Evolutionary conservation across 1,140 invertebrate species (phyloP), one percentile per base, ranked within the genome.

Genomic region (Drusus annulatus): DNA sequence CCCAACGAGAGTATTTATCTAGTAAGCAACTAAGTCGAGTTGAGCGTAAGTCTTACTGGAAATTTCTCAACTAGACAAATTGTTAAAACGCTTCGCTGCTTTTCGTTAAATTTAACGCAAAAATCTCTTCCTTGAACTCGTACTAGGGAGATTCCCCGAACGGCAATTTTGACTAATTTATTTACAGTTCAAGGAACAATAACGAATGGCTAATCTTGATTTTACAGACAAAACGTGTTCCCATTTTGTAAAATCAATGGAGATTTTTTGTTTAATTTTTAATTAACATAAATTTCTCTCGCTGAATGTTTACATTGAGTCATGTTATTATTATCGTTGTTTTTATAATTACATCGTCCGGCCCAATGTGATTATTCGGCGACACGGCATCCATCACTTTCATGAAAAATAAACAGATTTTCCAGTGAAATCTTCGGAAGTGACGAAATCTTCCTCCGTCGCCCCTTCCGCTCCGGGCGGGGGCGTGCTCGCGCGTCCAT

Each of bases 381-480:
- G 81, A 82, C 81, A 82, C 54, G 78, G 75, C 78, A 82, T 82
- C 81, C 81, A 82, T 82, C 81, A 82, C 65, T 82, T 81, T 74
- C 51, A 21, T 50, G 50, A 52, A 82, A 82, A 82, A 82, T 82
- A 82, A 82, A 82, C 81, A 82, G 80, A 81, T 81, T 81, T 74
- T 58, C 52, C 31, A 60, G 45, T 58, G 21, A 54, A 75, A 81
- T 71, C 56, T 68, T 60, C 58, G 79, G 69, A 54, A 62, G 74
- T 62, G 74, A 36, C 56, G 74, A 31, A 45, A 69, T 51, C 65
- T 69, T 31, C 36, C 65, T 36, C 13, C 15, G 16, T 1, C 25
- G 1, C 13, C 25, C n/a, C 65, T 21, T 16, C 19, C 1, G 5
- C 17, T n/a, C 16, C 15, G 15, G 65, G 52, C 52, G 51, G 50